A percentile compares a stretch with the other conserved stretches of the same genome.
These are phyloP conservation scores for Caloenas nicobarica DNA, from an alignment of 2,113 vertebrate genomes.

Conservation along the genomic window DNA sequence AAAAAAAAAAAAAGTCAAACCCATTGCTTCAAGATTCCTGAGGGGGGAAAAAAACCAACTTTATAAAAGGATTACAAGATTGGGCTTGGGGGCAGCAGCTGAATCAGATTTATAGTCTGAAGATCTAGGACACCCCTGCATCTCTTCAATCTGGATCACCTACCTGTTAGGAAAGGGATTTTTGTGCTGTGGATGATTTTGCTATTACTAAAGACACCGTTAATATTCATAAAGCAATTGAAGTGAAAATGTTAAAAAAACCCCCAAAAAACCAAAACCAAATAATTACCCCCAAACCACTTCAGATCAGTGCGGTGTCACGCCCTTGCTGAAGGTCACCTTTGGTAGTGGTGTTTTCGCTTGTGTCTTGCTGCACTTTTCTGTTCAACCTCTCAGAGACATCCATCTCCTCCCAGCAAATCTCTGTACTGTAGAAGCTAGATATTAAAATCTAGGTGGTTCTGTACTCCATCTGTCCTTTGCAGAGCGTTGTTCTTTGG, in stretches of 20 bases:
- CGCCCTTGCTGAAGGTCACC: background rate
- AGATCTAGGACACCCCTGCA: background rate
- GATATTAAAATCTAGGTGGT: background rate
- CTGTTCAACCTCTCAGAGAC: background rate
- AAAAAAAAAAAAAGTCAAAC: background rate
- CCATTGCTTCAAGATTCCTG: background rate
- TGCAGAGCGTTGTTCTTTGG: background rate
- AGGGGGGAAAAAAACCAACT: background rate
- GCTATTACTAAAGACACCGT: background rate
- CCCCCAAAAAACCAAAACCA: background rate
- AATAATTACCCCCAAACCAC: background rate
- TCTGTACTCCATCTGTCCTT: background rate
- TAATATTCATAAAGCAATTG: background rate
- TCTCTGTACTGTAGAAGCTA: background rate
- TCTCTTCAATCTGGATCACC: background rate
- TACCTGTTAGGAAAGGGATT: background rate
- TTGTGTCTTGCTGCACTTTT: background rate
- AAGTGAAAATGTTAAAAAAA: background rate
- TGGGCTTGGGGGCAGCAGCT: conserved; percentile 22
- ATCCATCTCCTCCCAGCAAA: background rate
- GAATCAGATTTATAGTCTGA: background rate
- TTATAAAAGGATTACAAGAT: background rate
- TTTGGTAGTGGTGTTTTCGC: background rate
- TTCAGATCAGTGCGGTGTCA: background rate
- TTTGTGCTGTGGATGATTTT: background rate